Percentiles rank a stretch among this genome's conserved stretches.
Evolutionary conservation across 2,888 invertebrate genomes (phyloP).

Genomic region (Apotomis betuletana): DNA sequence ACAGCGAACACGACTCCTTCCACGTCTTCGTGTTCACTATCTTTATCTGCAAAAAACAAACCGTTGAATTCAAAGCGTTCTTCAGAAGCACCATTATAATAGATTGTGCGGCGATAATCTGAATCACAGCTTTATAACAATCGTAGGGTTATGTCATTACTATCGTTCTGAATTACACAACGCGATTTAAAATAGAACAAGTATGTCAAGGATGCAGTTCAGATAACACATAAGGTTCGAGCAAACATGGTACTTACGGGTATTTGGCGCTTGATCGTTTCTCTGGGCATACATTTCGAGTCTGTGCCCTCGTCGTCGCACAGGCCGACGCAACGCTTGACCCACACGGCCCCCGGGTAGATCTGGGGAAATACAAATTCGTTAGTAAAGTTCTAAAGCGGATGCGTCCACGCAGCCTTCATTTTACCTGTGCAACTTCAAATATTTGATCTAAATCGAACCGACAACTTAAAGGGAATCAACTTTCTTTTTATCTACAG

Average conservation of each 20-base stretch:
- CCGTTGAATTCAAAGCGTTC: constrained; percentile 23
- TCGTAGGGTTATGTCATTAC: constrained; percentile 59
- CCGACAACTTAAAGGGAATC: neutral
- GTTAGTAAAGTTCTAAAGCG: constrained; percentile 49
- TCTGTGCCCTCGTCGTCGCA: constrained; percentile 68
- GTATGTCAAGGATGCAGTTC: constrained; percentile 71
- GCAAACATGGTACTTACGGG: constrained; percentile 62
- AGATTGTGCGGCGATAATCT: constrained; percentile 33
- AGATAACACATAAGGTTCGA: constrained; percentile 58
- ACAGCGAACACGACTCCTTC: constrained; percentile 71
- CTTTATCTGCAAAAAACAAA: constrained; percentile 63
- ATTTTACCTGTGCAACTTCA: neutral
- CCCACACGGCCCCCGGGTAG: constrained; percentile 74
- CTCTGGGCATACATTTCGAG: constrained; percentile 64
- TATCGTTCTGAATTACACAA: constrained; percentile 54
- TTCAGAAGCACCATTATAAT: constrained; percentile 26
- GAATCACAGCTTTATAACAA: constrained; percentile 44
- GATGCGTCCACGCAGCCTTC: constrained; percentile 37
- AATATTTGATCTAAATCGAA: neutral
- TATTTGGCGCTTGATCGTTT: constrained; percentile 61
- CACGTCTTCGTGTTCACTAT: constrained; percentile 70
- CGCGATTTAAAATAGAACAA: constrained; percentile 50
- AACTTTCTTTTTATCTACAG: neutral
- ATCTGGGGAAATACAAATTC: constrained; percentile 68
- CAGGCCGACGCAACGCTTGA: constrained; percentile 74